Percentiles rank a stretch among this genome's conserved stretches.
Evolutionary conservation across 2,113 vertebrate species (phyloP).

Genomic region (Pygoscelis antarcticus): DNA sequence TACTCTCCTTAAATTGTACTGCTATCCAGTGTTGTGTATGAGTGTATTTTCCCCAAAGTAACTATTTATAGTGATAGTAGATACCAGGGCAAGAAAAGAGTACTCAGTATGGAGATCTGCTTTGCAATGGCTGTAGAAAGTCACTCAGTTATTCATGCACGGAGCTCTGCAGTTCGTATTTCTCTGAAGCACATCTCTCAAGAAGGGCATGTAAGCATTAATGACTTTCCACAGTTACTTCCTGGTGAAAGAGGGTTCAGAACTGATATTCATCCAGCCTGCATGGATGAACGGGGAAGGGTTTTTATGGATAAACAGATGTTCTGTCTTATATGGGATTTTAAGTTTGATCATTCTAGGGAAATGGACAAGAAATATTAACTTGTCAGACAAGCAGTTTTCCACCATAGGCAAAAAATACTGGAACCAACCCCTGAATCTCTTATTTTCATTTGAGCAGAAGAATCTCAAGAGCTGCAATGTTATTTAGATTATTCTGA

Average conservation of each 20-base stretch:
- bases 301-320: neutral
- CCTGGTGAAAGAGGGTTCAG: neutral
- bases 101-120: neutral
- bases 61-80: neutral
- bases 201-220: neutral
- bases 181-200: neutral
- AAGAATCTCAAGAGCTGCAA: neutral
- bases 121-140: neutral
- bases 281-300: neutral
- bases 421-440: neutral
- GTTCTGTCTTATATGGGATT: neutral
- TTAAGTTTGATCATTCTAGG: neutral
- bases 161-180: neutral
- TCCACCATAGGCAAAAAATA: neutral
- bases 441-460: neutral
- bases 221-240: neutral
- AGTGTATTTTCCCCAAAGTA: neutral
- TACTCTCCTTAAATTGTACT: neutral
- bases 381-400: neutral
- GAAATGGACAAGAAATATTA: neutral
- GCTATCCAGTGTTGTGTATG: neutral
- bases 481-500: neutral
- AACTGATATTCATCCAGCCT: neutral
- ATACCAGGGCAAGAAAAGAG: neutral
- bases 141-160: accelerated